These are phyloP conservation scores for Chondrilla cf. caribensis DNA, from an alignment of 37 sponge, comb jelly and placozoan species.

Conservation along the genomic window DNA sequence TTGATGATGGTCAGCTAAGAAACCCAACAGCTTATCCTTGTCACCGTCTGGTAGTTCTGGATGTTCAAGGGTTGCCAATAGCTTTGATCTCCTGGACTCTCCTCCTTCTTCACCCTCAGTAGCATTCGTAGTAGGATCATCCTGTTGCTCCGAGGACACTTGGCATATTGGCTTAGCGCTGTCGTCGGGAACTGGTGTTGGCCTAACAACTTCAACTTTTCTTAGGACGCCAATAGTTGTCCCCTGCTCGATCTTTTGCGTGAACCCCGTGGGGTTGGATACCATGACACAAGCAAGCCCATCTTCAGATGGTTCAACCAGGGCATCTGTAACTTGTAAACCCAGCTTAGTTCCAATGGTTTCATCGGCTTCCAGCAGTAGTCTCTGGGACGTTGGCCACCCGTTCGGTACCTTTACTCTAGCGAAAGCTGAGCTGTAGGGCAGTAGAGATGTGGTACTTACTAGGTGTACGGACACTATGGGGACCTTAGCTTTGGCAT, in stretches of 20 bases:
- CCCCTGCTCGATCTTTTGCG: slow-evolving; percentile 5
- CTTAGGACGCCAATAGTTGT: neutral
- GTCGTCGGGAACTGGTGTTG: neutral
- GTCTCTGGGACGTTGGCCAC: neutral
- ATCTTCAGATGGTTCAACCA: slow-evolving; percentile 7
- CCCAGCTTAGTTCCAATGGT: neutral
- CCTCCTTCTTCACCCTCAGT: no score
- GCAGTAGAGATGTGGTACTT: slow-evolving; percentile 5
- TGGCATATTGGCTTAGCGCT: neutral
- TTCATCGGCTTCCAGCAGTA: neutral
- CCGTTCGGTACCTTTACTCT: neutral
- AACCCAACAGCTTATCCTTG: neutral
- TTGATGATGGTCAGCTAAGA: neutral
- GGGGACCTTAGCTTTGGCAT: neutral
- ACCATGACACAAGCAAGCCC: slow-evolving; percentile 19
- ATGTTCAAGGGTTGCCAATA: neutral
- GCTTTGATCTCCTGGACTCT: neutral
- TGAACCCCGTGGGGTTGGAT: slow-evolving; percentile 17
- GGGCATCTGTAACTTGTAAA: slow-evolving; percentile 7
- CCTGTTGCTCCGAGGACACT: neutral
- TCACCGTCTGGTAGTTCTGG: neutral
- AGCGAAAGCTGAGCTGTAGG: neutral
- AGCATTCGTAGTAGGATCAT: neutral
- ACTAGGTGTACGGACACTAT: neutral
- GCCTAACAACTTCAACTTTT: neutral